These are phyloP conservation scores for Tipula unca DNA, from an alignment of 2,888 invertebrate genomes.

Conservation along the genomic window DNA sequence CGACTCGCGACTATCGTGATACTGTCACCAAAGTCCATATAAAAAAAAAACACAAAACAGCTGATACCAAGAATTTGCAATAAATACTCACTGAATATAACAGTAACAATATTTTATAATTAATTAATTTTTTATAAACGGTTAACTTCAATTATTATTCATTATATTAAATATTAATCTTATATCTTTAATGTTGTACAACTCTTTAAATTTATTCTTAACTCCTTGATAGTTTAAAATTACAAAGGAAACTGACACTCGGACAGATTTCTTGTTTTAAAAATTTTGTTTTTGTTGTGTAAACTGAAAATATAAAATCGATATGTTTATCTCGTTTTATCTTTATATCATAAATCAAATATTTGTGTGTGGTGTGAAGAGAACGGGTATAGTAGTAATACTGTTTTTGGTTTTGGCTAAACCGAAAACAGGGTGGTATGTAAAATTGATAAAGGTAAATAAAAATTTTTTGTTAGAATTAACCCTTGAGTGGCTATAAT, in stretches of 20 bases:
- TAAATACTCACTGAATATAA: neutral
- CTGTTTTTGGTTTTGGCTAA: neutral
- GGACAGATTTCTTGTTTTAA: neutral
- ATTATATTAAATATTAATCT: neutral
- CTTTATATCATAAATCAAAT: neutral
- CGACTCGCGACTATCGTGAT: neutral
- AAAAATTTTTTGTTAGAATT: neutral
- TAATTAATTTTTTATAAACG: neutral
- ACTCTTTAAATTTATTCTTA: neutral
- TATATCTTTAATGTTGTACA: neutral
- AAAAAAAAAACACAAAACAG: neutral
- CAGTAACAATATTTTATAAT: neutral
- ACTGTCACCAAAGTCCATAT: neutral
- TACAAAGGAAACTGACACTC: neutral
- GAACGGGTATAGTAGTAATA: neutral
- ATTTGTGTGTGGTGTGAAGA: neutral
- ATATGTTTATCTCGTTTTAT: slow-evolving; percentile 14
- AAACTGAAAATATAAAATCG: neutral
- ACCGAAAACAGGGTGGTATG: neutral
- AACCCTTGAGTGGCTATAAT: neutral
- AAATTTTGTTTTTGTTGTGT: neutral
- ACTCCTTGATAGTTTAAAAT: neutral
- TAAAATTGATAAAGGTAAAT: neutral
- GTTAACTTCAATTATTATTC: neutral
- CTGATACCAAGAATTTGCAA: neutral